Evolutionary conservation across 2,113 vertebrate species (phyloP), one percentile per base, ranked within the genome.

Genomic region (Phalacrocorax pelagicus): DNA sequence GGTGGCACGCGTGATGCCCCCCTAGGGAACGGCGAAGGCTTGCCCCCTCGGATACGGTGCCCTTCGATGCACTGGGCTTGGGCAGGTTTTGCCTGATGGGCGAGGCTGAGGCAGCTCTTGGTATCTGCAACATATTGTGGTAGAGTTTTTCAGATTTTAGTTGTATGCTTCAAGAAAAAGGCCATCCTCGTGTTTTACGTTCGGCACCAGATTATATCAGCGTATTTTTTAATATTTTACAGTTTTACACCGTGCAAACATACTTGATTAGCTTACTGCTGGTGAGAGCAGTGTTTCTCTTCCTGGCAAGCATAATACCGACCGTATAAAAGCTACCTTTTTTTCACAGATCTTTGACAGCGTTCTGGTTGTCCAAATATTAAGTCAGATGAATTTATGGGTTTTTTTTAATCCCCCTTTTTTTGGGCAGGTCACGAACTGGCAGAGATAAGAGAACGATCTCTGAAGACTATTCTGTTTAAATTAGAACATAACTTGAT

Each of bases 371-470:
- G 21, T 83, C 9, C 27, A 38, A 32, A 22, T 32, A 65, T 61
- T 42, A 4, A 4, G 22, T 46, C 40, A 36, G 12, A 6, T 44
- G 11, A 63, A 46, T 77, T 52, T 32, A 46, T 27, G 5, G 3
- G 1, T 2, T 14, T 77, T 77, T 58, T 40, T 63, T 36, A 81
- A 69, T 74, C 7, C 1, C 2, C 32, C 47, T 38, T 29, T 51
- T 85, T 74, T 54, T 13, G 46, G 71, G 15, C 97, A 99, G 99
- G 99, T 65, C 99, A 99, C 15, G 98, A 97, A 18, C 97, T 99
- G 96, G 93, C 98, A 36, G 99, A 99, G 98, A 99, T 99, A 95
- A 84, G 99, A 97, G 99, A 99, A 16, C 98, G 99, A 52, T 99
- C 99, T 7, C 94, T 99, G 66, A 98, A 97, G 97, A 99, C 96